These are phyloP conservation scores for Camponotus pennsylvanicus DNA, from an alignment of 1,140 invertebrate species.

Conservation along the genomic window DNA sequence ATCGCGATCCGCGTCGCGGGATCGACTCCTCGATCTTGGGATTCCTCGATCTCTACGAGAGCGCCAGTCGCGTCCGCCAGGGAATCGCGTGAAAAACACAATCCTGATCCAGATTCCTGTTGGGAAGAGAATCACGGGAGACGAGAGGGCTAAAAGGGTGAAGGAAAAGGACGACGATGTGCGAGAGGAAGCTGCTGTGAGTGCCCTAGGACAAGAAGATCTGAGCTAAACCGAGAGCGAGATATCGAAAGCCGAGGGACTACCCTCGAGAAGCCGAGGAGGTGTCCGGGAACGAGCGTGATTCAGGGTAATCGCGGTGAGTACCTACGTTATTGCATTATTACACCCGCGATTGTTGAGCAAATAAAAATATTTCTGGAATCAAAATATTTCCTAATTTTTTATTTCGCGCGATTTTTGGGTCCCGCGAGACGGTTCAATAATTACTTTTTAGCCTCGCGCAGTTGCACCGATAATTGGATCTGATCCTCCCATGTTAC, in stretches of 20 bases:
- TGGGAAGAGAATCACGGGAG: neutral
- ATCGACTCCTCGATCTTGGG: conserved; percentile 37
- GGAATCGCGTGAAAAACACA: neutral
- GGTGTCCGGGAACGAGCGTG: conserved; percentile 10
- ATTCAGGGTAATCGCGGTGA: conserved; percentile 49
- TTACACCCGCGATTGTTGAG: neutral
- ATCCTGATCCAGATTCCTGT: neutral
- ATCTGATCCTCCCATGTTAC: neutral
- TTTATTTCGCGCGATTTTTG: neutral
- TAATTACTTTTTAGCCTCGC: neutral
- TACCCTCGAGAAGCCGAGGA: conserved; percentile 12
- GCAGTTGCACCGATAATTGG: neutral
- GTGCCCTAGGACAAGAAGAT: conserved; percentile 50
- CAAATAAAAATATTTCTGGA: too few species aligned
- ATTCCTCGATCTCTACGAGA: neutral
- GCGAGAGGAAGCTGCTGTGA: conserved; percentile 36
- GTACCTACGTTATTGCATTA: conserved; percentile 5
- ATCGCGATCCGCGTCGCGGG: conserved; percentile 22
- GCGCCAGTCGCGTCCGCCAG: conserved; percentile 11
- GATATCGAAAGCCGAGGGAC: neutral
- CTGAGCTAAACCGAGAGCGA: conserved; percentile 10
- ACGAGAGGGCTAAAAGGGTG: neutral
- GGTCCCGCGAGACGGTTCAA: neutral
- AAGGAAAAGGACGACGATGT: conserved; percentile 61
- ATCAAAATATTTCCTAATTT: neutral